Evolutionary conservation across 2,113 vertebrate species (phyloP).

Genomic region (Syrrhaptes paradoxus): DNA sequence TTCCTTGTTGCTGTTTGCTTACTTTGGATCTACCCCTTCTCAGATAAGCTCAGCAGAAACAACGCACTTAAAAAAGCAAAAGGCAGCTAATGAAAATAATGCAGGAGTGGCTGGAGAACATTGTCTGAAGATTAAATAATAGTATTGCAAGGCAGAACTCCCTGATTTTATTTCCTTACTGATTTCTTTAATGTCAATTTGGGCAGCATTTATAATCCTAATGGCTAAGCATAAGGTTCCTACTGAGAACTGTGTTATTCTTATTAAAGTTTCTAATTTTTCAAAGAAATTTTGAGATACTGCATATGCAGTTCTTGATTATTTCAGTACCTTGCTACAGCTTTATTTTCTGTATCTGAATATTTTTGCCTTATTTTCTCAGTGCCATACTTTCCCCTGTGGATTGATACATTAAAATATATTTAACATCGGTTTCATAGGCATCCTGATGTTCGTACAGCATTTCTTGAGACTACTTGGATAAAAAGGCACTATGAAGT

Average conservation of each 20-base stretch:
- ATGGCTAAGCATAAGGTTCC: neutral
- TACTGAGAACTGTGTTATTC: neutral
- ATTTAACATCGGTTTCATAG: neutral
- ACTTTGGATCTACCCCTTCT: conserved; percentile 10
- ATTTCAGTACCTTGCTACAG: neutral
- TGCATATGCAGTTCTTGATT: neutral
- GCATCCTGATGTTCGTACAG: neutral
- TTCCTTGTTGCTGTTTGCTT: conserved; percentile 31
- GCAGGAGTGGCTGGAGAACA: neutral
- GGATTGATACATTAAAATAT: neutral
- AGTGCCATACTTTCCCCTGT: neutral
- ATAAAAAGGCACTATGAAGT: neutral
- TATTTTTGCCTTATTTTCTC: neutral
- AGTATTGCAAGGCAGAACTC: neutral
- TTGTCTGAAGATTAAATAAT: neutral
- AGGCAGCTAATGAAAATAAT: neutral
- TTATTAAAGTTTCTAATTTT: neutral
- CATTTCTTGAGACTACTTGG: neutral
- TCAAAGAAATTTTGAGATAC: neutral
- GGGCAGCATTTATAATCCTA: neutral
- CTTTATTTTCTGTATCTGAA: neutral
- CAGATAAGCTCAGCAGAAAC: conserved; percentile 29
- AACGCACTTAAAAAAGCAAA: neutral
- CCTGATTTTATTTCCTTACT: neutral
- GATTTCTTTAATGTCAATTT: neutral